Evolutionary conservation across 2,113 vertebrate genomes (phyloP).

Genomic region (Rhea pennata): DNA sequence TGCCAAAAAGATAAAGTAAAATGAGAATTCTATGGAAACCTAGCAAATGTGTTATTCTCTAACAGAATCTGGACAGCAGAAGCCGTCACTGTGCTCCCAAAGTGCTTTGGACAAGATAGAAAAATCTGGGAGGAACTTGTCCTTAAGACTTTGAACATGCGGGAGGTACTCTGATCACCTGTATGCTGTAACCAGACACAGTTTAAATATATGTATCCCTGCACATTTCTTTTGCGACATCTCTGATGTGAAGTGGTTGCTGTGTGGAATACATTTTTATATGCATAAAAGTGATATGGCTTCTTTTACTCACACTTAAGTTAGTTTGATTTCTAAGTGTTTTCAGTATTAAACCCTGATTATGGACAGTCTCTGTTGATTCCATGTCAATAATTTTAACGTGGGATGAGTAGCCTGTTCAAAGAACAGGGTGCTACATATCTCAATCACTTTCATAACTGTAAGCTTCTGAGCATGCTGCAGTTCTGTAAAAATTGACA

Average conservation of each 20-base stretch:
- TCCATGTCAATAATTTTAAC: background rate
- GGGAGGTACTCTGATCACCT: background rate
- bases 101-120: background rate
- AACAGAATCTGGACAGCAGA: too few relatives aligned
- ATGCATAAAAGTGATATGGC: accelerated
- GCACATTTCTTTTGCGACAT: background rate
- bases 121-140: background rate
- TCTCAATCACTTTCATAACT: background rate
- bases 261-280: background rate
- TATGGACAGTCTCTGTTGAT: too few relatives aligned
- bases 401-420: background rate
- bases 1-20: background rate
- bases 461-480: background rate
- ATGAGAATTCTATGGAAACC: background rate
- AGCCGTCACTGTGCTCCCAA: background rate
- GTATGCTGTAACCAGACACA: background rate
- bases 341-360: background rate
- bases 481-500: background rate
- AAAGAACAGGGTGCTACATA: background rate
- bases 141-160: background rate
- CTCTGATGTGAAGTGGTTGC: background rate
- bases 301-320: background rate
- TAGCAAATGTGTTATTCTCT: background rate
- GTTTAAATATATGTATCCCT: background rate
- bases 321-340: background rate